Percentiles rank a stretch among this genome's conserved stretches.
Evolutionary conservation across 2,888 invertebrate species (phyloP).

Genomic region (Leptopilina syphax): DNA sequence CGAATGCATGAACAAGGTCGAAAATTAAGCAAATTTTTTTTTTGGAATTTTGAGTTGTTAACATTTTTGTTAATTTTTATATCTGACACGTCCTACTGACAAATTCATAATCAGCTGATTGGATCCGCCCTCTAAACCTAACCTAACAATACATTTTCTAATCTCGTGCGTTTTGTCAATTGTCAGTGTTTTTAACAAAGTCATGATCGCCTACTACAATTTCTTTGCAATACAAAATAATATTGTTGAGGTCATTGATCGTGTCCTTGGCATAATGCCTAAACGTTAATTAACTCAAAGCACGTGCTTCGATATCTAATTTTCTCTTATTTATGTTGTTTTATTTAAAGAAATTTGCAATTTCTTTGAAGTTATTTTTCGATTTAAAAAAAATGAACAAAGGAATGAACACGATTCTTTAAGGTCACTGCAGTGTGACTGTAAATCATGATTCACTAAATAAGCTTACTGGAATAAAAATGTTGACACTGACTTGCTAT

Average conservation of each 20-base stretch:
- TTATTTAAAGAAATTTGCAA: neutral
- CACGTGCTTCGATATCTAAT: constrained; percentile 13
- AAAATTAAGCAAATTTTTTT: constrained; percentile 52
- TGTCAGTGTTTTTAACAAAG: neutral
- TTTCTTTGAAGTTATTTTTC: neutral
- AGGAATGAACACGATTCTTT: constrained; percentile 27
- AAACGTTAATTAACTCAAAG: constrained; percentile 24
- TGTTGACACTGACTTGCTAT: neutral
- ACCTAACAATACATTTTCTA: constrained; percentile 3
- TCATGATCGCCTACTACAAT: neutral
- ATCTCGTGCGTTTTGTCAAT: neutral
- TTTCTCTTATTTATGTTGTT: constrained; percentile 5
- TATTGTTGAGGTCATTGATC: constrained; percentile 29
- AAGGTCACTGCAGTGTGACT: constrained; percentile 11
- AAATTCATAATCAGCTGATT: constrained; percentile 53
- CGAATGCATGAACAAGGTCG: constrained; percentile 59
- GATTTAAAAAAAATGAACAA: constrained; percentile 9
- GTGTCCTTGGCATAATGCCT: constrained; percentile 34
- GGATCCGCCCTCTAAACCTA: neutral
- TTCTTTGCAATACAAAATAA: neutral
- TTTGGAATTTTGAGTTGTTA: constrained; percentile 48
- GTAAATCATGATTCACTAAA: constrained; percentile 15
- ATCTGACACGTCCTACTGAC: constrained; percentile 10
- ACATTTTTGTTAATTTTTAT: constrained; percentile 49
- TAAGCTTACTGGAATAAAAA: constrained; percentile 2